Conservation (phyloP, 2,113 vertebrate genomes). For the Microtus montanus region DNA sequence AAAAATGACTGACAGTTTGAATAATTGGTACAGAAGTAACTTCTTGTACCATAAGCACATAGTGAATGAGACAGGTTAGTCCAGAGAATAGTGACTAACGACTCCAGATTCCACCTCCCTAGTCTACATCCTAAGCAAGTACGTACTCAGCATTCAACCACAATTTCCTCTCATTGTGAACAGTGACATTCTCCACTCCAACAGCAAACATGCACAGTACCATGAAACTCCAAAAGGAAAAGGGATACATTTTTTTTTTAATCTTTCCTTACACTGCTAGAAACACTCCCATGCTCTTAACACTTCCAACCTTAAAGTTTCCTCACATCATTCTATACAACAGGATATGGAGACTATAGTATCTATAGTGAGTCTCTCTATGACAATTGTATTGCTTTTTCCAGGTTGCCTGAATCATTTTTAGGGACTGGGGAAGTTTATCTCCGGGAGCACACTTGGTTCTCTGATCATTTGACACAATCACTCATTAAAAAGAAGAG, state of each 20-base stretch:
- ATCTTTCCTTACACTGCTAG: not conserved
- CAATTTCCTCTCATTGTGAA: not conserved
- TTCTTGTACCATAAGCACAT: not conserved
- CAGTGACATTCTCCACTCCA: not conserved
- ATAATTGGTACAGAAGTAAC: not conserved
- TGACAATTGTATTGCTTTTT: not conserved
- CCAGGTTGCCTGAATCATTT: not conserved
- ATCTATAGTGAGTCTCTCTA: not conserved
- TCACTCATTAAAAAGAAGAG: not conserved
- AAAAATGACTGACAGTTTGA: not conserved
- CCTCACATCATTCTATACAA: not conserved
- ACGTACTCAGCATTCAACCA: not conserved
- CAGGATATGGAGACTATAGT: not conserved
- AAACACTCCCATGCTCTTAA: not conserved
- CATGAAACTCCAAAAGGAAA: not conserved
- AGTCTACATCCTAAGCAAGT: not conserved
- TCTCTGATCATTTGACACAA: not conserved
- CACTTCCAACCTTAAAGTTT: not conserved
- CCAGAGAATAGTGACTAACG: not conserved
- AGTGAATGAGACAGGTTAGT: not conserved
- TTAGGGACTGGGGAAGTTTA: not conserved
- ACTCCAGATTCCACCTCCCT: not conserved
- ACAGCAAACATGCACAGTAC: not conserved
- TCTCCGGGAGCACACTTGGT: not conserved
- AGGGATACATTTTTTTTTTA: not conserved